Conservation (phyloP, 2,113 vertebrate genomes). For the Uria lomvia region DNA sequence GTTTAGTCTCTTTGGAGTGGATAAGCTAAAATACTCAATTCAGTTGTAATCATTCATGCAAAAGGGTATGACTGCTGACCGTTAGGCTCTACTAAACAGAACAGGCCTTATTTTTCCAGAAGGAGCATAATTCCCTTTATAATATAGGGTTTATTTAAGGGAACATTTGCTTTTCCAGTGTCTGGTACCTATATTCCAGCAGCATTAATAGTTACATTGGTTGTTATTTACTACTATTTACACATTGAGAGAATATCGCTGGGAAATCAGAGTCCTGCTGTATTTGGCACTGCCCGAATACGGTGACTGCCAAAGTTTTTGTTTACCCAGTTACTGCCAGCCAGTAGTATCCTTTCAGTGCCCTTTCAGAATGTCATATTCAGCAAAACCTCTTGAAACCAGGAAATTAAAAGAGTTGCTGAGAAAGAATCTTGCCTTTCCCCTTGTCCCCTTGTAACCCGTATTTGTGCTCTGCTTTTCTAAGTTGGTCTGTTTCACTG, state of each 20-base stretch:
- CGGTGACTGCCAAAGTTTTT: background rate
- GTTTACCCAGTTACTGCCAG: background rate
- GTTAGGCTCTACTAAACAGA: background rate
- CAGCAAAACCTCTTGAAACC: background rate
- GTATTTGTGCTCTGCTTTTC: background rate
- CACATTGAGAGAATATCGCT: background rate
- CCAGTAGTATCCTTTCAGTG: background rate
- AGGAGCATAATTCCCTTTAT: background rate
- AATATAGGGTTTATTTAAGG: background rate
- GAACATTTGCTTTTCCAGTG: background rate
- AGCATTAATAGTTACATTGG: background rate
- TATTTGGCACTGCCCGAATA: background rate
- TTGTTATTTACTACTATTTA: background rate
- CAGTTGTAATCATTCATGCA: background rate
- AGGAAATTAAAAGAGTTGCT: background rate
- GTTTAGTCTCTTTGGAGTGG: background rate
- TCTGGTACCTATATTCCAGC: slow-evolving; percentile 20
- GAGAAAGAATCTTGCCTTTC: background rate
- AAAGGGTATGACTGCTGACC: background rate
- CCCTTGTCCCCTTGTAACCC: background rate
- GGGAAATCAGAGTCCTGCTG: background rate
- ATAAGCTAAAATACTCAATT: background rate
- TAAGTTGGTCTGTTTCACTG: background rate
- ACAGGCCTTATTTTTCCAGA: slow-evolving; percentile 20
- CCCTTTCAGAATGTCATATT: background rate